These are phyloP conservation scores for Cavia porcellus DNA, from an alignment of 2,113 vertebrate species.

Conservation along the genomic window DNA sequence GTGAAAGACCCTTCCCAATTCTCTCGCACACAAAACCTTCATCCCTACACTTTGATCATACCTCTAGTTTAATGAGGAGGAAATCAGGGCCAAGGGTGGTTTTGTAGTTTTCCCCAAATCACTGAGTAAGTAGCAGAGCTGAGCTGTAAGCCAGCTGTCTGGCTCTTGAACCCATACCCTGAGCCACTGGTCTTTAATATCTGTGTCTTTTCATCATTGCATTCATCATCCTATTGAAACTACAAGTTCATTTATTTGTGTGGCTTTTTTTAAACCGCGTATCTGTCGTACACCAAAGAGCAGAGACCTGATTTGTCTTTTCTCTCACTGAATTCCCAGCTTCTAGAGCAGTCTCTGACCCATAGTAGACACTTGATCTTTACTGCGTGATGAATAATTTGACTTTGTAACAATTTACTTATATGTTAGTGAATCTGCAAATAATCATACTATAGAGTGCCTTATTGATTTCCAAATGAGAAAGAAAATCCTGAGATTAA, in stretches of 20 bases:
- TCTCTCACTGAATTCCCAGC: background rate
- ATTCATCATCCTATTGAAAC: background rate
- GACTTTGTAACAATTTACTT: background rate
- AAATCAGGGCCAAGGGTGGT: background rate
- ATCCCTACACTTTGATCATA: background rate
- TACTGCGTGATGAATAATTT: background rate
- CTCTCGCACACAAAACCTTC: background rate
- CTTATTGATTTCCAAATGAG: background rate
- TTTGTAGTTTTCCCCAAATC: background rate
- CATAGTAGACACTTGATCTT: background rate
- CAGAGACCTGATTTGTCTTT: background rate
- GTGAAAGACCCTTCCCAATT: background rate
- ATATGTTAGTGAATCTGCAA: background rate
- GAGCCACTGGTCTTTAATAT: background rate
- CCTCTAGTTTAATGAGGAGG: background rate
- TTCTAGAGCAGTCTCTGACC: constrained; percentile 6
- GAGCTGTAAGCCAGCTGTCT: background rate
- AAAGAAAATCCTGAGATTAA: background rate
- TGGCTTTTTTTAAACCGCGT: background rate
- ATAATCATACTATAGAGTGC: background rate
- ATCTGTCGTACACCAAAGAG: background rate
- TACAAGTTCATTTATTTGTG: background rate
- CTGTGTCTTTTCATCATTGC: background rate
- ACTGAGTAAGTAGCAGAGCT: background rate
- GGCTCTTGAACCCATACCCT: background rate